Base-by-base conservation (phyloP, 2,888 invertebrate genomes). In the Blastobasis adustella region DNA sequence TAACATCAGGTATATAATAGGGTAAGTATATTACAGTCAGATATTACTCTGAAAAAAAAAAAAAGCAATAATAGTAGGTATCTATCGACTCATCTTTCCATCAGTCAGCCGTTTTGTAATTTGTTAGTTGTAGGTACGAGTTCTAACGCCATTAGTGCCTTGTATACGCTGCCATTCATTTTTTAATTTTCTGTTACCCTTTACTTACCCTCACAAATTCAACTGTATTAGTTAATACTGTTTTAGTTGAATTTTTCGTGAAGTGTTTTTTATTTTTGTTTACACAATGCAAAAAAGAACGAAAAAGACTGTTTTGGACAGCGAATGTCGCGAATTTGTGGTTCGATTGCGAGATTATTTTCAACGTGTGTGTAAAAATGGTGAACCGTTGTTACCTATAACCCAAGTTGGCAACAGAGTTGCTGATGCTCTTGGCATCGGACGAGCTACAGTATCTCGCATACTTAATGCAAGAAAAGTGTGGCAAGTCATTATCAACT, bases 391-490 rank as follows among this genome's bases (percentile, higher is more conserved):
- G 43, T 44, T 55, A 50, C 55, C 52, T 45, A 37, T 53, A 40
- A 49, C 45, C 37, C 52, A 49, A 51, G 47, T 51, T 40, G 36
- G 46, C 41, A 46, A 53, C 37, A 46, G 51, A 39, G 49, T 53
- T 45, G 37, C 49, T 50, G 47, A 55, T 40, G 49, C 49, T 46
- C 50, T 53, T 8, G 53, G 50, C 51, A 51, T 57, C 42, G 45
- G 46, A 23, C 48, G 45, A 45, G 44, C 37, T 45, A 52, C 52
- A 46, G 51, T 54, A 48, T 42, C 52, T 48, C 47, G 48, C 51
- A 58, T 58, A n/a, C n/a, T n/a, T n/a, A 48, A 48, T 47, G 40
- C 51, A 56, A 53, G 48, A 56, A 47, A 58, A 56, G 4, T 40
- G 9, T 40, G 40, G 40, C 9, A 4, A 40, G 9, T 23, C 23